A percentile compares a stretch with the other conserved stretches of the same genome.
phyloP scores from a whole-genome alignment of 2,888 invertebrate genomes.

The Xanthostigma xanthostigma region DNA sequence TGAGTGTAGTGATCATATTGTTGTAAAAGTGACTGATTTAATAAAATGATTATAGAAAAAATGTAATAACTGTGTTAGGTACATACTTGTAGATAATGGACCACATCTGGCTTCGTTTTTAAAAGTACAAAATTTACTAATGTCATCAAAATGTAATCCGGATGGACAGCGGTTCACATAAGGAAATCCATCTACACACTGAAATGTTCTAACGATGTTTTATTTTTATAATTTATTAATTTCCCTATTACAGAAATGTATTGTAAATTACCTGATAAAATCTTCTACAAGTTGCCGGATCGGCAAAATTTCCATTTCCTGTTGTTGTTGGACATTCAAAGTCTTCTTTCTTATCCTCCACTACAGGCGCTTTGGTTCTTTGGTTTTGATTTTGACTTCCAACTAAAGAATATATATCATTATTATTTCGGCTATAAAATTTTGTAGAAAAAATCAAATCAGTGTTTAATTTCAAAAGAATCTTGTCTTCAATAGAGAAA shows the following conservation, averaged over 20 bases:
- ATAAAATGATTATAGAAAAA: no score
- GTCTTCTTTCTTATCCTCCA: conserved; percentile 42
- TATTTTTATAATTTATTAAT: conserved; percentile 1
- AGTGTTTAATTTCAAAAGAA: no score
- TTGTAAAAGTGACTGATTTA: no score
- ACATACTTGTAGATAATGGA: conserved; percentile 54
- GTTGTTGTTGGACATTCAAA: conserved; percentile 68
- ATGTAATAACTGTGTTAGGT: no score
- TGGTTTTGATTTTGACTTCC: conserved; percentile 26
- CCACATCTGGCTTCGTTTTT: conserved; percentile 82
- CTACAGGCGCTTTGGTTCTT: conserved; percentile 12
- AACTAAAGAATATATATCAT: conserved; percentile 21
- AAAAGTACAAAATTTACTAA: conserved; percentile 80
- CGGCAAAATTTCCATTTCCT: conserved; percentile 80
- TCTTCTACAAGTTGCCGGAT: conserved; percentile 72
- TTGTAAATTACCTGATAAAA: conserved; percentile 64
- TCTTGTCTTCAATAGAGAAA: no score
- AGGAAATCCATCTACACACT: conserved; percentile 75
- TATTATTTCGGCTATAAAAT: no score
- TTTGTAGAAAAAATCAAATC: no score
- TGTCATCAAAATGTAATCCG: conserved; percentile 78
- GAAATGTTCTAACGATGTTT: background rate
- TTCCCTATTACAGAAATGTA: background rate
- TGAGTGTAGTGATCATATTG: no score
- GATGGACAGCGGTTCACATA: conserved; percentile 82